Conservation (phyloP, 2,888 invertebrate species). For the Cephus pulcher region DNA sequence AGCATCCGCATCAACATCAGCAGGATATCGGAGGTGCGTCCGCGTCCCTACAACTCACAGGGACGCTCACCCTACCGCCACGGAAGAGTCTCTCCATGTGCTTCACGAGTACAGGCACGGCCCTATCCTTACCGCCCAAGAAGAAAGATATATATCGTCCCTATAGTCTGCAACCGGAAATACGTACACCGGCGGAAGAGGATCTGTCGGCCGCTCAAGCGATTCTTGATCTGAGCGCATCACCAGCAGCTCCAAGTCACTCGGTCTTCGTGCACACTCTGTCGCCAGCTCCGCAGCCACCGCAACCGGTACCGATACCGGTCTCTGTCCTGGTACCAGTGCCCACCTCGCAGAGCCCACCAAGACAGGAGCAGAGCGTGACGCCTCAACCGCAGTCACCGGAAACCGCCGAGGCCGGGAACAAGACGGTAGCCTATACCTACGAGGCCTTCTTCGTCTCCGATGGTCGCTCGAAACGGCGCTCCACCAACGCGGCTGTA, state of each 20-base stretch:
- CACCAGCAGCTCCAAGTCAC: constrained; percentile 73
- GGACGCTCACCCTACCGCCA: constrained; percentile 39
- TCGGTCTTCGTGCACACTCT: constrained; percentile 67
- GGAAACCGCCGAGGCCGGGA: constrained; percentile 66
- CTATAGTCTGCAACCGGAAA: constrained; percentile 73
- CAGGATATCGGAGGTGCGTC: constrained; percentile 30
- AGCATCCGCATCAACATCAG: constrained; percentile 52
- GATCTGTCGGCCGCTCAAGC: constrained; percentile 90
- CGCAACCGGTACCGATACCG: constrained; percentile 50
- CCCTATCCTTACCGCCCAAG: constrained; percentile 86
- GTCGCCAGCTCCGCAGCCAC: constrained; percentile 71
- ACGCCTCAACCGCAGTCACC: constrained; percentile 54
- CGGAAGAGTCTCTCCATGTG: constrained; percentile 85
- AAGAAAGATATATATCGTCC: constrained; percentile 93
- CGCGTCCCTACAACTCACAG: constrained; percentile 28
- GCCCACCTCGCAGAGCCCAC: constrained; percentile 41
- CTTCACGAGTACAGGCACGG: constrained; percentile 87
- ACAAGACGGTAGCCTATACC: constrained; percentile 85
- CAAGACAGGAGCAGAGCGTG: constrained; percentile 9
- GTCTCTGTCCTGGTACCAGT: constrained; percentile 59
- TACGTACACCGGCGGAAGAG: constrained; percentile 79
- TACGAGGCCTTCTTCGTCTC: constrained; percentile 93
- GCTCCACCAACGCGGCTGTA: constrained; percentile 67
- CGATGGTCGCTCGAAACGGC: constrained; percentile 87
- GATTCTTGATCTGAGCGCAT: constrained; percentile 88